Conservation (phyloP, 1,140 invertebrate species). For the Gonioctena quinquepunctata region DNA sequence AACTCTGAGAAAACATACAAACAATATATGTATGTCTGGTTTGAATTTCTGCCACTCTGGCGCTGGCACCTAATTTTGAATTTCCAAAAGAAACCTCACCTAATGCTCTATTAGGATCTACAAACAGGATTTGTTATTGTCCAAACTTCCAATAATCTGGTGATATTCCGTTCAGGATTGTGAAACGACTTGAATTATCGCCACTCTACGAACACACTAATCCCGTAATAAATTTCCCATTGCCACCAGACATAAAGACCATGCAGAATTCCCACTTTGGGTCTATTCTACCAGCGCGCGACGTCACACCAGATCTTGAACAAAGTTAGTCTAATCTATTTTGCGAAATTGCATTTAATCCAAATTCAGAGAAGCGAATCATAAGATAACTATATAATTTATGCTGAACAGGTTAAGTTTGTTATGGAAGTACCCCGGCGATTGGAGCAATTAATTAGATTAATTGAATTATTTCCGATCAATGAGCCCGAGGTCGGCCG, state of each 20-base stretch:
- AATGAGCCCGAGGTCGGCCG: constrained; percentile 14
- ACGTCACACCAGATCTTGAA: constrained; percentile 21
- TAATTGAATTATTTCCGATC: constrained; percentile 41
- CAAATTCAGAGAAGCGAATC: constrained; percentile 23
- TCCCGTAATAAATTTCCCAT: constrained; percentile 4
- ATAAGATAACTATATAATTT: constrained; percentile 27
- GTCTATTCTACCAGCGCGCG: constrained; percentile 2
- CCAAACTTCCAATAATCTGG: too few species aligned
- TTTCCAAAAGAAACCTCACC: too few species aligned
- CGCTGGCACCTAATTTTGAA: too few species aligned
- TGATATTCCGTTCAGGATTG: too few species aligned
- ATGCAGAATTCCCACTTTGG: constrained; percentile 10
- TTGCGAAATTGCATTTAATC: constrained; percentile 36
- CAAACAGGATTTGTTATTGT: too few species aligned
- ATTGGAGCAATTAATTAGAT: constrained; percentile 35
- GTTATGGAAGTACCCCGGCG: constrained; percentile 16
- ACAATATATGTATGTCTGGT: too few species aligned
- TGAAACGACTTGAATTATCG: too few species aligned
- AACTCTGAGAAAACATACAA: too few species aligned
- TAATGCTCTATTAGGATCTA: too few species aligned
- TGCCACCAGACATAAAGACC: constrained; percentile 6
- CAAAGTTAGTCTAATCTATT: constrained; percentile 24
- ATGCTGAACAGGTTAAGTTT: constrained; percentile 25
- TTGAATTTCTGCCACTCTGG: too few species aligned
- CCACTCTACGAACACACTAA: too few species aligned